Percentiles rank a stretch among this genome's conserved stretches.
phyloP scores from a whole-genome alignment of 2,797 vertebrate genomes.

The Cryptoprocta ferox region DNA sequence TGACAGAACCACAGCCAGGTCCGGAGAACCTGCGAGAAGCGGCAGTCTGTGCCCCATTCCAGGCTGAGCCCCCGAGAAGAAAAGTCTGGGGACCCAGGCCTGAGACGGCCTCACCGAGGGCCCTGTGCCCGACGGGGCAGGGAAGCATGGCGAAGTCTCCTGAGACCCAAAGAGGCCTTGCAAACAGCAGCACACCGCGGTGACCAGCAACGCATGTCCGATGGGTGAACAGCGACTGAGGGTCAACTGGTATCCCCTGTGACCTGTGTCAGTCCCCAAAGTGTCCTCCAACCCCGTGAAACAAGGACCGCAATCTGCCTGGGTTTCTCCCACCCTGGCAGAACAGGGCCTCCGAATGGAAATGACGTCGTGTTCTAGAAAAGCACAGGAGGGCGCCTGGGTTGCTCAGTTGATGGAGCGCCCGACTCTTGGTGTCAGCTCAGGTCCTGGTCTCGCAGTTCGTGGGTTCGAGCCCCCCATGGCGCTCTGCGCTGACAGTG shows the following conservation, averaged over 20 bases:
- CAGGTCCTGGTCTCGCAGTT: no score
- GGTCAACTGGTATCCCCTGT: background rate
- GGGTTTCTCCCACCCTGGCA: background rate
- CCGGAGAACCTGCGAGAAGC: background rate
- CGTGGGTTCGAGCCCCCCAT: no score
- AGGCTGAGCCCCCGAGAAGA: background rate
- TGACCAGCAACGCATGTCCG: background rate
- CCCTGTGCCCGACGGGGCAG: rapidly evolving
- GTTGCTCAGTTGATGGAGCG: no score
- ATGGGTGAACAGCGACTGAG: background rate
- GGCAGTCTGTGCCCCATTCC: background rate
- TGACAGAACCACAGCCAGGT: background rate
- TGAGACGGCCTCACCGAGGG: background rate
- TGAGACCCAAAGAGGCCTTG: background rate
- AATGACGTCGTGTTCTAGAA: background rate
- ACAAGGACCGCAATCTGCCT: background rate
- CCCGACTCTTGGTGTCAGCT: no score
- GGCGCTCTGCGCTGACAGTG: no score
- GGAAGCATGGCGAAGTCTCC: rapidly evolving
- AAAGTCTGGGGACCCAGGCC: background rate
- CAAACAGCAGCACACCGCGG: background rate
- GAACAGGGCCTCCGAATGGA: background rate
- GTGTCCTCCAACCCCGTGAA: background rate
- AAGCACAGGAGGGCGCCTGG: background rate
- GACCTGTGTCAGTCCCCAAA: background rate